Percentiles rank a stretch among this genome's conserved stretches.
Conservation (phyloP, 2,888 invertebrate species). For the Dendrolimus houi region DNA sequence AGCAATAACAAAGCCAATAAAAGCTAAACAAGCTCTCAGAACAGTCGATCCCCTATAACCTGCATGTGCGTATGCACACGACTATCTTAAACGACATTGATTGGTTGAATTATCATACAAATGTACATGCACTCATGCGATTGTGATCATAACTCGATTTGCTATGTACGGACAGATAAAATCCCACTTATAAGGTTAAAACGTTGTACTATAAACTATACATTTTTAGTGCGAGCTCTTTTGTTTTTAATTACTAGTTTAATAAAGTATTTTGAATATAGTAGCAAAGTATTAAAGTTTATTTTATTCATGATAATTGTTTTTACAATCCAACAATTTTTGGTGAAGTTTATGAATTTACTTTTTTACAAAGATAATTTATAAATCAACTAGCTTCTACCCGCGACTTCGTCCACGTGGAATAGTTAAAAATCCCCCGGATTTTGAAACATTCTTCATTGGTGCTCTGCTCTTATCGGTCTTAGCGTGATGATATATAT, state of each 20-base stretch:
- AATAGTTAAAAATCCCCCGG: too few relatives aligned
- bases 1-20: background rate
- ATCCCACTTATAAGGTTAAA: background rate
- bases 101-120: background rate
- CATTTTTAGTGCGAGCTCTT: background rate
- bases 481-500: too few relatives aligned
- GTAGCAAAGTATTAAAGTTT: too few relatives aligned
- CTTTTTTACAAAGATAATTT: too few relatives aligned
- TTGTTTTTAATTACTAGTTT: background rate
- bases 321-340: too few relatives aligned
- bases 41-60: background rate
- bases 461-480: too few relatives aligned
- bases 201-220: background rate
- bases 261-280: too few relatives aligned
- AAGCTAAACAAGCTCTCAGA: background rate
- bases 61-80: background rate
- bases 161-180: conserved; percentile 1
- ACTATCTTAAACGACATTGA: background rate
- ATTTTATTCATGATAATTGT: too few relatives aligned
- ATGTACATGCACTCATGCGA: conserved; percentile 1
- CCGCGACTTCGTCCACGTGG: too few relatives aligned
- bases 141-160: conserved; percentile 5
- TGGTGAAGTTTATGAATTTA: too few relatives aligned
- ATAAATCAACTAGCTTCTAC: too few relatives aligned
- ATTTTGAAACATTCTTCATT: too few relatives aligned